Evolutionary conservation across 2,888 invertebrate genomes (phyloP), one percentile per base, ranked within the genome.

Genomic region (Cataglyphis albicans): DNA sequence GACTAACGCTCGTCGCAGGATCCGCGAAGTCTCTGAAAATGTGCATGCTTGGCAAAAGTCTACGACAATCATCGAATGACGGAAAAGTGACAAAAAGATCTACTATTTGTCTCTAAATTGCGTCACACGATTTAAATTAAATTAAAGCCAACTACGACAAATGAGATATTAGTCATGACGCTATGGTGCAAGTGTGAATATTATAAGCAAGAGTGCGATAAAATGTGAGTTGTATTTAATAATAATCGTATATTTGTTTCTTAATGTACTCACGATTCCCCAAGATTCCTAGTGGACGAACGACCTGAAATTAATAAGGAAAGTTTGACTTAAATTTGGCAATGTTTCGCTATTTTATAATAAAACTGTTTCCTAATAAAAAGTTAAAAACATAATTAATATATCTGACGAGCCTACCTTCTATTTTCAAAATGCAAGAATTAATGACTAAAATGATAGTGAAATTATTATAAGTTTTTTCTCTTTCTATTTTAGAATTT

Each of bases 1-100:
- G 94, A 90, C 90, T 94, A 93, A 94, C 91, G 89, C 92, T 92
- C 91, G 93, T 93, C 86, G 93, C 93, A 84, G 93, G 93, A 89
- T 94, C 94, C 90, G 92, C 93, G 90, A 93, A 88, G 92, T 94
- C 92, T 93, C 93, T 94, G 94, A 93, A 94, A 93, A 92, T 91
- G 89, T 85, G 82, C 85, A 83, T 86, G 86, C 88, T 82, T 80
- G 78, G 85, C 86, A 86, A 78, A 72, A 72, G 10, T 84, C 82
- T 84, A 84, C 59, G 41, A 41, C n/a, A 44, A 72, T 67, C n/a
- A 35, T 44, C 70, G 44, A 55, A 18, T 72, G 44, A 61, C 59
- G 44, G 72, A 44, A 48, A 72, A 72, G 59, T 72, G 44, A 72
- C 78, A 44, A 59, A 48, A 18, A 44, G 59, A 44, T 44, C 12